These are phyloP conservation scores for Lordiphosa stackelbergi DNA, from an alignment of 1,140 invertebrate species.

Conservation along the genomic window DNA sequence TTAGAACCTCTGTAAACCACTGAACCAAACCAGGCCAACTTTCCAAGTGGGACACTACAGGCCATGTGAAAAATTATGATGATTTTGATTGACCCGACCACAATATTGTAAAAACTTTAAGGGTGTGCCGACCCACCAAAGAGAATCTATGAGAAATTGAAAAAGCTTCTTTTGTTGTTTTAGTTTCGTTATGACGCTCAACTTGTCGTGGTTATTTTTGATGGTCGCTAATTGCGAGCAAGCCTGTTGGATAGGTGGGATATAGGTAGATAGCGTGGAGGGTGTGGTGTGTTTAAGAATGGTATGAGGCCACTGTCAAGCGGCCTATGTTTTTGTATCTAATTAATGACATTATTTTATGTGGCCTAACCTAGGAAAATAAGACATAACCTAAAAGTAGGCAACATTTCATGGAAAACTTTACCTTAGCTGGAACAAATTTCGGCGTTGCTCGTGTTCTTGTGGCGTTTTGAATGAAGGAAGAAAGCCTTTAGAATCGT, in stretches of 20 bases:
- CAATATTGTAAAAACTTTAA: too few species aligned
- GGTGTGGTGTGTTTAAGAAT: constrained; percentile 11
- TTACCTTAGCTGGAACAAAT: constrained; percentile 1
- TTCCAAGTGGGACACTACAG: too few species aligned
- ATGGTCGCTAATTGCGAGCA: constrained; percentile 62
- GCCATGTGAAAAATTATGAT: too few species aligned
- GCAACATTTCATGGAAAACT: constrained; percentile 13
- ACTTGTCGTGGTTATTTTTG: constrained; percentile 54
- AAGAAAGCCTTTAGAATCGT: too few species aligned
- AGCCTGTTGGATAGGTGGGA: constrained; percentile 21
- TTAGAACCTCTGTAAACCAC: too few species aligned
- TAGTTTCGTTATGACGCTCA: constrained; percentile 49
- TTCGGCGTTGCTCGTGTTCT: neutral
- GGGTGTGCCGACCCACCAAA: neutral
- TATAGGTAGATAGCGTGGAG: constrained; percentile 1
- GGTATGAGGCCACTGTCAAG: too few species aligned
- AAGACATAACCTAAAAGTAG: constrained; percentile 30
- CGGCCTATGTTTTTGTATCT: constrained; percentile 28
- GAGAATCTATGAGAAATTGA: constrained; percentile 17
- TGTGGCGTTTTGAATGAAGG: neutral
- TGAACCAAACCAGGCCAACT: too few species aligned
- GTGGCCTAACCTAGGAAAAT: constrained; percentile 46
- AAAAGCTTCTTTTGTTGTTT: constrained; percentile 12
- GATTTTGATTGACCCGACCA: too few species aligned
- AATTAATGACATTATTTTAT: constrained; percentile 74